phyloP scores from a whole-genome alignment of 2,797 vertebrate species.

The Paratrypauchen microcephalus region DNA sequence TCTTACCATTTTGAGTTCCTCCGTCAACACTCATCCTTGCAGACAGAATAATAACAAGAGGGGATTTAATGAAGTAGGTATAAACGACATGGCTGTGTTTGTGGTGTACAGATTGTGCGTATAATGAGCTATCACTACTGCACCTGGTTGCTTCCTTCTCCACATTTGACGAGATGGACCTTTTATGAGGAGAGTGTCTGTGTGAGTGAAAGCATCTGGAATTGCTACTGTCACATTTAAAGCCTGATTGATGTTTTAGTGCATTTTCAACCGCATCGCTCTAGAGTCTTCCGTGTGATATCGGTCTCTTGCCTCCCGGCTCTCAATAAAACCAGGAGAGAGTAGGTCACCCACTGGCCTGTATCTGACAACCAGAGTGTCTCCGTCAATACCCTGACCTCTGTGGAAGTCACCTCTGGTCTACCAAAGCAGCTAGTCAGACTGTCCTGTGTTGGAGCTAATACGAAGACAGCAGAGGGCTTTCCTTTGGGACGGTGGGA shows the following conservation, averaged over 20 bases:
- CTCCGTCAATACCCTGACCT: slow-evolving; percentile 64
- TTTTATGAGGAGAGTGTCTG: slow-evolving; percentile 14
- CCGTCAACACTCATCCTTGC: not conserved
- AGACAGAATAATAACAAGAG: slow-evolving; percentile 7
- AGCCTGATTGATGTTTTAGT: slow-evolving; percentile 61
- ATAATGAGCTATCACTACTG: not conserved
- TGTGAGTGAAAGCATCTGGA: slow-evolving; percentile 53
- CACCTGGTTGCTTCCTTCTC: slow-evolving; percentile 4
- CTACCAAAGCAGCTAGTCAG: slow-evolving; percentile 21
- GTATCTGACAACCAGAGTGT: slow-evolving; percentile 56
- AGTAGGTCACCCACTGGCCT: slow-evolving; percentile 58
- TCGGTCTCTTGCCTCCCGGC: slow-evolving; percentile 51
- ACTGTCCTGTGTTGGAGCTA: slow-evolving; percentile 20
- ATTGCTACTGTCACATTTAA: slow-evolving; percentile 54
- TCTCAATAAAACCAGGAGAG: slow-evolving; percentile 55
- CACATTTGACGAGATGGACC: slow-evolving; percentile 6
- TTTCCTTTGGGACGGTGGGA: slow-evolving; percentile 24
- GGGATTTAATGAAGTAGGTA: slow-evolving; percentile 11
- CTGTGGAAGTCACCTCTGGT: slow-evolving; percentile 45
- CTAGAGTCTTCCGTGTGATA: slow-evolving; percentile 46
- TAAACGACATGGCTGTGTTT: slow-evolving; percentile 4
- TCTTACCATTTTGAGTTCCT: slow-evolving; percentile 1
- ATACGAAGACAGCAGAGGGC: slow-evolving; percentile 35
- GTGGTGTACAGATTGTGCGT: slow-evolving; percentile 8
- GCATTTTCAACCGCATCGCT: slow-evolving; percentile 61